These are phyloP conservation scores for Aphis gossypii DNA, from an alignment of 1,140 invertebrate species.

Conservation along the genomic window DNA sequence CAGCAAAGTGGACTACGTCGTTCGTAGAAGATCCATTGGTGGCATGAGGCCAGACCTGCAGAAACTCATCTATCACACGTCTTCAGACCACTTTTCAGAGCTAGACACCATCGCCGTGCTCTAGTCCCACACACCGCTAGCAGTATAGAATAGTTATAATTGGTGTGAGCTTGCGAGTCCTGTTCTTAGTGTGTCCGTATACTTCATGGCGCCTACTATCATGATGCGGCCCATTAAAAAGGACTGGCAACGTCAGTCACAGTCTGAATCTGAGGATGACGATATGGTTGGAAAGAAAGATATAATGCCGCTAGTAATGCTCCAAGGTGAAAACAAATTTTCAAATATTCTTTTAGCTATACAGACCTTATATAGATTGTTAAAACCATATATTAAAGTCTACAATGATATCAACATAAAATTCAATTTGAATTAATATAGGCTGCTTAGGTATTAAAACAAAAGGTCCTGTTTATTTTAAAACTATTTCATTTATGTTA, in stretches of 20 bases:
- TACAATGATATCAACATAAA: neutral
- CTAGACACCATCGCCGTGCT: conserved; percentile 25
- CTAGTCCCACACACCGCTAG: conserved; percentile 44
- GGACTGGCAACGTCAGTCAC: conserved; percentile 53
- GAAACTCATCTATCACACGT: conserved; percentile 63
- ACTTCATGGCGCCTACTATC: conserved; percentile 37
- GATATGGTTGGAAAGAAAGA: conserved; percentile 37
- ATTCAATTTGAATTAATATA: neutral
- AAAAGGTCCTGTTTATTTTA: neutral
- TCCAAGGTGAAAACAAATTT: conserved; percentile 26
- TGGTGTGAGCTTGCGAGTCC: neutral
- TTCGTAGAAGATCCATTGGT: conserved; percentile 57
- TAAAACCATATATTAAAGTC: neutral
- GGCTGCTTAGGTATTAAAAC: neutral
- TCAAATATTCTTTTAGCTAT: neutral
- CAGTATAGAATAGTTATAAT: conserved; percentile 23
- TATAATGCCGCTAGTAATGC: conserved; percentile 37
- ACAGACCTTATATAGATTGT: neutral
- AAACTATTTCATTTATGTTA: neutral
- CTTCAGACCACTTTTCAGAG: conserved; percentile 63
- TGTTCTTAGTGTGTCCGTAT: neutral
- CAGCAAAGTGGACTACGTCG: conserved; percentile 54
- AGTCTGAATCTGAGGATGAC: conserved; percentile 48
- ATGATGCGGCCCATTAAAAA: conserved; percentile 39
- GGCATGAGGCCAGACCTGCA: conserved; percentile 63